phyloP scores from a whole-genome alignment of 1,140 invertebrate species.

The Scaptomyza hsui region DNA sequence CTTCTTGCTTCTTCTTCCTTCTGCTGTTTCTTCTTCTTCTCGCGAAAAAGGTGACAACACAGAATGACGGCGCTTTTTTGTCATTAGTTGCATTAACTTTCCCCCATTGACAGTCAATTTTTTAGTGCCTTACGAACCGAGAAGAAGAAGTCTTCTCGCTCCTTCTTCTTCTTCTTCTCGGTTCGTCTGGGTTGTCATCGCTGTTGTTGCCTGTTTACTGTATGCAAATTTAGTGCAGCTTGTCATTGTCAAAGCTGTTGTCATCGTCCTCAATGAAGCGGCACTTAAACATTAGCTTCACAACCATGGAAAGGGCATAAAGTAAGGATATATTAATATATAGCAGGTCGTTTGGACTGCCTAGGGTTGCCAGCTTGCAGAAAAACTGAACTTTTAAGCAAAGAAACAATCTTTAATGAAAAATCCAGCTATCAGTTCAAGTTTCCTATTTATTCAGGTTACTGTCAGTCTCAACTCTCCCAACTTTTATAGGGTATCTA shows the following conservation, averaged over 20 bases:
- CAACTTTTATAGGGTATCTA: neutral
- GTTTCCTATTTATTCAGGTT: no score
- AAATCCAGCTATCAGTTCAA: no score
- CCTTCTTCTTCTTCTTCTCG: neutral
- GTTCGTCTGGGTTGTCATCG: slow-evolving; percentile 25
- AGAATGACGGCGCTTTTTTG: slow-evolving; percentile 55
- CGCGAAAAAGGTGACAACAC: slow-evolving; percentile 16
- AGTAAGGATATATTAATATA: slow-evolving; percentile 9
- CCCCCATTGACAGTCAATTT: slow-evolving; percentile 73
- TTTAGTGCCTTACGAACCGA: slow-evolving; percentile 30
- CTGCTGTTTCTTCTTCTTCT: neutral
- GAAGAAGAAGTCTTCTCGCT: no score
- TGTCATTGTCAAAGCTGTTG: slow-evolving; percentile 53
- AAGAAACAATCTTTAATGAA: no score
- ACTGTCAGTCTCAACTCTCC: no score
- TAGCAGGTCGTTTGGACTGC: slow-evolving; percentile 2
- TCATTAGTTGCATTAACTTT: slow-evolving; percentile 81
- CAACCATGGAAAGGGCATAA: neutral
- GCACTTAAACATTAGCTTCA: neutral
- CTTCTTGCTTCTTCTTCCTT: neutral
- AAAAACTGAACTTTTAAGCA: no score
- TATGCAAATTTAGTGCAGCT: slow-evolving; percentile 64
- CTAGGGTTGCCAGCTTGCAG: no score
- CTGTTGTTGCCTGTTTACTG: slow-evolving; percentile 45
- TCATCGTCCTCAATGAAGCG: neutral